Base-by-base conservation (phyloP, 2,113 vertebrate genomes). In the Ceyx cyanopectus region DNA sequence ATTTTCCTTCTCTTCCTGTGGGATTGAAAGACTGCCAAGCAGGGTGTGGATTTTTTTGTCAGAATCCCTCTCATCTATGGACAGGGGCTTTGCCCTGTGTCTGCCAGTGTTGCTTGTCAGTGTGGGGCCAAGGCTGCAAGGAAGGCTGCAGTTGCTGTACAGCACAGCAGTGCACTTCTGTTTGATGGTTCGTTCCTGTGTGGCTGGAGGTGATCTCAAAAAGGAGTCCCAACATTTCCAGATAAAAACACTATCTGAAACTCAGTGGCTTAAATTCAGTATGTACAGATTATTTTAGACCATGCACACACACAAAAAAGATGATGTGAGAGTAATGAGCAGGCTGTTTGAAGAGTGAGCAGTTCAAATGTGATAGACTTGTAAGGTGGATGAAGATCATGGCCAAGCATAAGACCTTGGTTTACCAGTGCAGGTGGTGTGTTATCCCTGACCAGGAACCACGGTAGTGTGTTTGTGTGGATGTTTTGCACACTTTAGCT, bases 381-480 rank as follows among this genome's bases (percentile, higher is more conserved):
- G 30, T 46, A 30, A 85, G n/a, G 43, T 62, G 69, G 34, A 48
- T 91, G 58, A 68, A 79, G 62, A 20, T 43, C 4, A 12, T 11
- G 26, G 34, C 69, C 81, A 72, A 1, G 19, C 5, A 0, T 40
- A 76, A 50, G 30, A 80, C 40, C 5, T 68, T 54, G 17, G 27
- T 70, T 60, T 84, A 24, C 22, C 6, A 4, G 29, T 22, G 9
- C 2, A 14, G 67, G 75, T 46, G 20, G 22, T 72, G 22, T 13
- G 6, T 81, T 79, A 18, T 45, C 13, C 29, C 58, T 56, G 9
- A 5, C 20, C 4, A 4, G 37, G 19, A 70, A 5, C 20, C 34
- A 19, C 20, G 41, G 15, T 23, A 40, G 2, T 19, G 32, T 48
- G 27, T 19, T 56, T 46, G 16, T 0, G 0, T 63, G 29, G 14